Conservation (phyloP, 92 coral and sea anemone species). For the Epizoanthus rinbou region DNA sequence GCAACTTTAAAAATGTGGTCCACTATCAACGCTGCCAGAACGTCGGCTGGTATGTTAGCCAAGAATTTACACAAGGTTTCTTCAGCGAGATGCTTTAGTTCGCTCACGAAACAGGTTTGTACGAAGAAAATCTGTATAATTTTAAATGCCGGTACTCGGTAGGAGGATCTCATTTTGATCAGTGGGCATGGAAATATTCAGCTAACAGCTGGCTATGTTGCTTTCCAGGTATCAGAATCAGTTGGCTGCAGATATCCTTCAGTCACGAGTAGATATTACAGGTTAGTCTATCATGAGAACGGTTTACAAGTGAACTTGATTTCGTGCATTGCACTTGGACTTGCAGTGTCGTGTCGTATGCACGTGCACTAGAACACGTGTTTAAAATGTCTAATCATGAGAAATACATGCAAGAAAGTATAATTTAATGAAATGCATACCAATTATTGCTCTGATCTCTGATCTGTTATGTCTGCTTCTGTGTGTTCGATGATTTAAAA, state of each 20-base stretch:
- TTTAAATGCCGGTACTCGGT: not conserved
- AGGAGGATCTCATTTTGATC: not conserved
- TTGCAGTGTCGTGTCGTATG: conserved; percentile 14
- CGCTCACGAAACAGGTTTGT: conserved; percentile 34
- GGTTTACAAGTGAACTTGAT: not conserved
- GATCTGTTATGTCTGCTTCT: too few relatives aligned
- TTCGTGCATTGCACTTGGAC: too few relatives aligned
- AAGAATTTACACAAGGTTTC: conserved; percentile 24
- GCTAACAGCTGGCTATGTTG: not conserved
- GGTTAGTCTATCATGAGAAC: conserved; percentile 10
- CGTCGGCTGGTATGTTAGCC: conserved; percentile 66
- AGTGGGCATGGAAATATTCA: not conserved
- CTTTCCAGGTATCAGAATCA: conserved; percentile 34
- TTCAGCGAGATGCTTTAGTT: conserved; percentile 27
- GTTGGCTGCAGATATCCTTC: conserved; percentile 18
- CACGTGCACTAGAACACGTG: too few relatives aligned
- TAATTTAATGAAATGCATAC: not conserved
- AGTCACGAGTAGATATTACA: conserved; percentile 25
- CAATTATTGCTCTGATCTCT: too few relatives aligned
- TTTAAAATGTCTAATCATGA: too few relatives aligned
- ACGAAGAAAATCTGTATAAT: not conserved
- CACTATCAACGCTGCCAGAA: conserved; percentile 66
- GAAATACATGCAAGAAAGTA: too few relatives aligned
- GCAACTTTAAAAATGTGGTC: conserved; percentile 59
- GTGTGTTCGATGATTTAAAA: too few relatives aligned